phyloP scores from a whole-genome alignment of 2,888 invertebrate genomes.

The Drosophila prolongata region DNA sequence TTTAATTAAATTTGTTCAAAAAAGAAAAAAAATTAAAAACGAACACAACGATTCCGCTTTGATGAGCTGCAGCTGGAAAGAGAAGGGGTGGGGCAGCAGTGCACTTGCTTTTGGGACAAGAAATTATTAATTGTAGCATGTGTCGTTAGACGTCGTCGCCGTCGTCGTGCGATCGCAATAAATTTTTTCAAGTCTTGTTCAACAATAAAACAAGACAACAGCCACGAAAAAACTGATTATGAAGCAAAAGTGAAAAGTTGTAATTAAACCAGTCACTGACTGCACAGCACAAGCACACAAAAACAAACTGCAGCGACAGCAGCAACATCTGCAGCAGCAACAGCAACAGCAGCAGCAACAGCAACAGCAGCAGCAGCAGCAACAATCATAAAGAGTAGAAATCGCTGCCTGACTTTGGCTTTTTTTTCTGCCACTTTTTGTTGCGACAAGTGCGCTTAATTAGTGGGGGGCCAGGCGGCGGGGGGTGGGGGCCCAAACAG shows the following conservation, averaged over 20 bases:
- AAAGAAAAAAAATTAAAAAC: background rate
- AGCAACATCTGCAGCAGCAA: constrained; percentile 45
- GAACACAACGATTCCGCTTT: constrained; percentile 66
- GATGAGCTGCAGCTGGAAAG: constrained; percentile 48
- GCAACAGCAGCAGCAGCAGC: constrained; percentile 27
- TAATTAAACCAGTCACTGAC: constrained; percentile 82
- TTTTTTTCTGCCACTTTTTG: constrained; percentile 33
- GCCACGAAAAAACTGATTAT: constrained; percentile 64
- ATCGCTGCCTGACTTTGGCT: constrained; percentile 56
- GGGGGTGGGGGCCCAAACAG: background rate
- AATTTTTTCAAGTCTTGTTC: constrained; percentile 59
- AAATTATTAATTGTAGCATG: constrained; percentile 70
- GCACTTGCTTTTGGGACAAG: constrained; percentile 49
- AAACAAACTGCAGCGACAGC: constrained; percentile 52
- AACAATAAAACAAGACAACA: constrained; percentile 45
- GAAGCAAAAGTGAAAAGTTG: constrained; percentile 82
- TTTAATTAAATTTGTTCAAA: constrained; percentile 67
- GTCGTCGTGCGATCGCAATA: constrained; percentile 70
- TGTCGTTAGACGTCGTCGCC: constrained; percentile 55
- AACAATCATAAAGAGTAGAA: constrained; percentile 67
- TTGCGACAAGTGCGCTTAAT: constrained; percentile 78
- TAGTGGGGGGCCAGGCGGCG: constrained; percentile 54
- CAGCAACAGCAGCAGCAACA: constrained; percentile 31
- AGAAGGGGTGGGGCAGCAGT: constrained; percentile 14
- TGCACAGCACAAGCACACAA: constrained; percentile 48